Evolutionary conservation across 2,888 invertebrate species (phyloP).

Genomic region (Beris chalybata): DNA sequence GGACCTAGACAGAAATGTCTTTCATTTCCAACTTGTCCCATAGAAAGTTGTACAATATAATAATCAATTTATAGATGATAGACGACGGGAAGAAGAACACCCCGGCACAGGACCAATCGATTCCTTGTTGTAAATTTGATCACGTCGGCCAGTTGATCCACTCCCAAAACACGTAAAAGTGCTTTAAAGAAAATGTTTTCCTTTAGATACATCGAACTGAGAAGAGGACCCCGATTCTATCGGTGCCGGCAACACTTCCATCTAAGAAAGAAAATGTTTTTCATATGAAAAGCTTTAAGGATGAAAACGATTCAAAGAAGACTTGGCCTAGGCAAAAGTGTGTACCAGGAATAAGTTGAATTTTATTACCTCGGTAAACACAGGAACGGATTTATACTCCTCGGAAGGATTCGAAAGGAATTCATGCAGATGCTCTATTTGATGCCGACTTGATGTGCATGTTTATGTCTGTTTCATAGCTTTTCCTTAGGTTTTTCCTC

Average conservation of each 20-base stretch:
- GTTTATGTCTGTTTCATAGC: too few species aligned
- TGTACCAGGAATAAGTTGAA: slow-evolving; percentile 20
- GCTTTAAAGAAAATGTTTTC: slow-evolving; percentile 32
- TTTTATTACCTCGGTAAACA: slow-evolving; percentile 23
- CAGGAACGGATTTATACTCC: background rate
- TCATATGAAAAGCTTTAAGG: background rate
- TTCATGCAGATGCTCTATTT: too few species aligned
- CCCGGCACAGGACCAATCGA: slow-evolving; percentile 6
- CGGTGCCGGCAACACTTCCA: too few species aligned
- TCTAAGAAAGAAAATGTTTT: too few species aligned
- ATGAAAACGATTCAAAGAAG: background rate
- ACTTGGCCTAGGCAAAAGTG: slow-evolving; percentile 6
- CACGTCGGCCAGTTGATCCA: slow-evolving; percentile 32
- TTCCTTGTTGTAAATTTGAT: slow-evolving; percentile 29
- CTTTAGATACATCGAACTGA: background rate
- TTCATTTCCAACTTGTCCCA: background rate
- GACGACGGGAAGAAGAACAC: background rate
- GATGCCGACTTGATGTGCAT: too few species aligned
- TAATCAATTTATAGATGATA: slow-evolving; percentile 30
- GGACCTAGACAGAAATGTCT: background rate
- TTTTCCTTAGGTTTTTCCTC: too few species aligned
- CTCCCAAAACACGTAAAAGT: slow-evolving; percentile 34
- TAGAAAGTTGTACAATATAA: slow-evolving; percentile 15
- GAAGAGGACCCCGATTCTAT: too few species aligned
- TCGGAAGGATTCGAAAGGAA: too few species aligned